Evolutionary conservation across 1,140 invertebrate genomes (phyloP), one percentile per base, ranked within the genome.

Genomic region (Hirudo medicinalis): DNA sequence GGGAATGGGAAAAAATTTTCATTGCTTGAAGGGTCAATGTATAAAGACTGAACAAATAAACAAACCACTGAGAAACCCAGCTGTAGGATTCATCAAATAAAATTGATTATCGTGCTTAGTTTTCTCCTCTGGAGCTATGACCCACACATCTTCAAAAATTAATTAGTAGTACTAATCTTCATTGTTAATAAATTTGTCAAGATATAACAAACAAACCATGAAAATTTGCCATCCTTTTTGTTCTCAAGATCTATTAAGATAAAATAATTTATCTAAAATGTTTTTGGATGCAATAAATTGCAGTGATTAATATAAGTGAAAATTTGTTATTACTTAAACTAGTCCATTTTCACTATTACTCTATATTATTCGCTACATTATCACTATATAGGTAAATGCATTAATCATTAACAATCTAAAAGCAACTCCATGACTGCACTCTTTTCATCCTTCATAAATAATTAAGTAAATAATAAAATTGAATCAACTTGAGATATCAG

Each of bases 101-200:
- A 98, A 97, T 81, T 97, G 94, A 72, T 91, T 88, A 74, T 92
- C 89, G 84, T 95, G 95, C 78, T 91, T 88, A 0, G 85, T 84
- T 77, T 91, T 87, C 80, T 97, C 94, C 70, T 89, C 88, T 13
- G 90, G 87, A 77, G 90, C 87, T 53, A 98, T 89, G 57, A 88
- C 84, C 91, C 91, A 97, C 13, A 89, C 89, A 84, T 97, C 93
- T 54, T 67, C 20, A 63, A 25, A 49, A 70, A 22, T 60, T 22
- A 69, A 43, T 11, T 20, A 54, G 5, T 49, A 70, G 54, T 13
- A 70, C 19, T 63, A 63, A 25, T 63, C 29, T 32, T 32, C 17
- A 63, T 8, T 1, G 8, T 25, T 63, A 63, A 63, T n/a, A 19
- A 49, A 17, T 17, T 49, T 49, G 9, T 49, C 43, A 49, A 49